Evolutionary conservation across 2,888 invertebrate species (phyloP), one percentile per base, ranked within the genome.

Genomic region (Sceliomorpha sp.): DNA sequence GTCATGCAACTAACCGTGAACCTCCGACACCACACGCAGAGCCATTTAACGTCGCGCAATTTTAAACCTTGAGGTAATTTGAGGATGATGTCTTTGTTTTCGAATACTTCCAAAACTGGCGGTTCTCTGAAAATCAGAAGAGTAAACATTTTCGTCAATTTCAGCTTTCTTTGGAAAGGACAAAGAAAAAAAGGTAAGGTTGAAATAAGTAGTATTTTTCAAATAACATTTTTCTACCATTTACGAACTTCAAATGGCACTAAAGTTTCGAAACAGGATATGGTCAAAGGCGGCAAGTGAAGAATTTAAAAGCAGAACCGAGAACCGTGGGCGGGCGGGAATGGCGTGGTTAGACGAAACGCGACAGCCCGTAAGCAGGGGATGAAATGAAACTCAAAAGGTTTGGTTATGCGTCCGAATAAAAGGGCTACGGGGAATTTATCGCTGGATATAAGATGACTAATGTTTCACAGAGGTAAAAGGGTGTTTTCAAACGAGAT

Each of bases 11-110:
- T 94, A 88, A 97, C 97, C 81, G 96, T 95, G 88, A 97, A 96
- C 86, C 96, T 91, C 76, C 95, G 90, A 89, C 96, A 96, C 97
- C 97, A 97, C 39, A 98, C 95, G 72, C 96, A 95, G 76, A 97
- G 91, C 96, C 96, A 97, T 89, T 93, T 93, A 89, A 97, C 94
- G 89, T 97, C 96, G 80, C 93, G 91, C 86, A 97, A 92, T 88
- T 95, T 92, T 89, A 94, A 94, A 69, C 95, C 95, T 77, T 92
- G 92, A 51, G 97, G 97, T 84, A 97, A 90, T 79, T 94, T 91
- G 82, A 97, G 91, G 77, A 97, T 92, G 81, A 97, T 92, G 90
- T 96, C 94, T 26, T 94, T 91, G 88, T 93, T 93, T 85, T 92
- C 92, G 90, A 94, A 94, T 51, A 93, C 91, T 75, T 91, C 90